Conservation (phyloP, 2,113 vertebrate species). For the Istiophorus platypterus region DNA sequence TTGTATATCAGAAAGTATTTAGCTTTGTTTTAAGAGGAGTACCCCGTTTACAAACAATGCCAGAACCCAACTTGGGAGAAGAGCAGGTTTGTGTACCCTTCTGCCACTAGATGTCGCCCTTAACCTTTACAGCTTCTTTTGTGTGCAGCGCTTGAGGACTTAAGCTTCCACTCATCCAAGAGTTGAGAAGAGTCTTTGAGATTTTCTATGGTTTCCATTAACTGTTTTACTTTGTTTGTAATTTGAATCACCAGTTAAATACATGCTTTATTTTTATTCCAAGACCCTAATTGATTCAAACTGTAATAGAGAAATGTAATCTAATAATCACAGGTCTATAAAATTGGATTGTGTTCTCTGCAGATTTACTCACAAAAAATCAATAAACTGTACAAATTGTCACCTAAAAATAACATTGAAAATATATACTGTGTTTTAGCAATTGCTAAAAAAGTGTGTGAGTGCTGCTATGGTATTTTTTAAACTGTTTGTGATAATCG, state of each 20-base stretch:
- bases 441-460: too few species aligned
- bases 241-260: slow-evolving; percentile 11
- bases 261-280: slow-evolving; percentile 2
- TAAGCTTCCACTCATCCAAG: not conserved
- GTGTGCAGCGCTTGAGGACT: not conserved
- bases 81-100: slow-evolving; percentile 22
- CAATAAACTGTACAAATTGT: slow-evolving; percentile 14
- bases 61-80: slow-evolving; percentile 13
- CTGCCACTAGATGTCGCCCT: slow-evolving; percentile 81
- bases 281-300: not conserved
- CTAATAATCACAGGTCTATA: not conserved
- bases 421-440: not conserved
- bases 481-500: slow-evolving; percentile 3
- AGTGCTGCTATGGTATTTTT: slow-evolving; percentile 13
- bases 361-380: not conserved
- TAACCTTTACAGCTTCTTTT: slow-evolving; percentile 60
- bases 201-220: slow-evolving; percentile 12
- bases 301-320: not conserved
- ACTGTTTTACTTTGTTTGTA: not conserved
- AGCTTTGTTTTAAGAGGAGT: not conserved
- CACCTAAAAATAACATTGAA: not conserved
- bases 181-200: slow-evolving; percentile 12
- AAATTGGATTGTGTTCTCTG: not conserved
- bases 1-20: not conserved
- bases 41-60: slow-evolving; percentile 19